Percentiles rank a stretch among this genome's conserved stretches.
Evolutionary conservation across 2,888 invertebrate genomes (phyloP).

Genomic region (Hyposoter didymator): DNA sequence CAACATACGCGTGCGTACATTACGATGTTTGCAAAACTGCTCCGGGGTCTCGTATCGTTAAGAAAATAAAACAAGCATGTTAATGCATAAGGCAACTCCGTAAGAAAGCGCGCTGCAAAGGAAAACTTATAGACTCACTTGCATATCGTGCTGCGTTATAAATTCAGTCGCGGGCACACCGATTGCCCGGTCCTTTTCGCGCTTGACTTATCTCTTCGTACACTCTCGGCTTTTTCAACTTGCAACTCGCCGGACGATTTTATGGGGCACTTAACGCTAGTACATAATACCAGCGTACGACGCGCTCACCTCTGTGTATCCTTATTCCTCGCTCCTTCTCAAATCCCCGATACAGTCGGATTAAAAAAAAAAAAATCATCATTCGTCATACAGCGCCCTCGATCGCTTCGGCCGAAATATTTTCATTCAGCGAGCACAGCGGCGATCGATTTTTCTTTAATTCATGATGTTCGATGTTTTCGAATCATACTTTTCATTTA

Average conservation of each 20-base stretch:
- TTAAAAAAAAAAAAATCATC: neutral
- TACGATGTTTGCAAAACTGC: slow-evolving; percentile 40
- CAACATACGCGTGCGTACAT: slow-evolving; percentile 16
- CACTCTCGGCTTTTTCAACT: slow-evolving; percentile 61
- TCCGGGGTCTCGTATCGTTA: slow-evolving; percentile 24
- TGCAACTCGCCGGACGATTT: slow-evolving; percentile 63
- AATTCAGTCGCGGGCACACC: slow-evolving; percentile 54
- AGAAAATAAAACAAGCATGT: slow-evolving; percentile 17
- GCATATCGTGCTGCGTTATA: slow-evolving; percentile 57
- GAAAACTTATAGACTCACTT: slow-evolving; percentile 61
- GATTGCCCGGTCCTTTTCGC: slow-evolving; percentile 61
- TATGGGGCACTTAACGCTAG: slow-evolving; percentile 70
- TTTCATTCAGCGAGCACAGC: neutral
- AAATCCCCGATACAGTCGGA: slow-evolving; percentile 16
- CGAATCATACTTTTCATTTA: no score
- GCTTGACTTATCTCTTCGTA: slow-evolving; percentile 67
- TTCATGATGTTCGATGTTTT: no score
- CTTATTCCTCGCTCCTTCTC: slow-evolving; percentile 13
- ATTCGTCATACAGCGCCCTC: neutral
- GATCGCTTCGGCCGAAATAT: neutral
- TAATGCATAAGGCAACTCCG: slow-evolving; percentile 26
- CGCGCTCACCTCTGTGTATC: slow-evolving; percentile 41
- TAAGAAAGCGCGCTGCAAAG: slow-evolving; percentile 11
- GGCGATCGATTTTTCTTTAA: no score
- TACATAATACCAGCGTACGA: slow-evolving; percentile 54